These are phyloP conservation scores for Sander lucioperca DNA, from an alignment of 2,113 vertebrate species.

Conservation along the genomic window DNA sequence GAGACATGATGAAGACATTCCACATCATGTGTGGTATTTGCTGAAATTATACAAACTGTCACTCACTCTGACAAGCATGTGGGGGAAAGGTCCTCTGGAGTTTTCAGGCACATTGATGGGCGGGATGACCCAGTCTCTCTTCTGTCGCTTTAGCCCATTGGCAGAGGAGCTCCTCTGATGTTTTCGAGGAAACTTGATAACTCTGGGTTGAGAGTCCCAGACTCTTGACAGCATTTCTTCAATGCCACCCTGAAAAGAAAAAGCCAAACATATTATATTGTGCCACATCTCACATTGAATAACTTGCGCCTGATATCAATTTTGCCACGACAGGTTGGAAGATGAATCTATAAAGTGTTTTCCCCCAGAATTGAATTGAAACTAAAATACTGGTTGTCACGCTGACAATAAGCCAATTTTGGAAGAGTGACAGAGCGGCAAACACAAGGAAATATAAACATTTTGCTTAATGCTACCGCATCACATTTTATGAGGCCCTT, in stretches of 20 bases:
- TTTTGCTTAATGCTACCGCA: conserved; percentile 13
- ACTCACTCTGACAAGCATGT: conserved; percentile 97
- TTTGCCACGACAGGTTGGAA: conserved; percentile 38
- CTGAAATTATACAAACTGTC: conserved; percentile 22
- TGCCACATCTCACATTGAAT: conserved; percentile 10
- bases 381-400: conserved; percentile 48
- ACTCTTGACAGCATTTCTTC: conserved; percentile 82
- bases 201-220: conserved; percentile 83
- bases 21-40: conserved; percentile 17
- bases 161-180: conserved; percentile 81
- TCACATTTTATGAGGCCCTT: conserved; percentile 49
- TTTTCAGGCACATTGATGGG: conserved; percentile 99
- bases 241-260: conserved; percentile 74
- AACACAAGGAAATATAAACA: conserved; percentile 14
- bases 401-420: conserved; percentile 35
- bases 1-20: neutral
- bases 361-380: conserved; percentile 21
- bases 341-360: conserved; percentile 52
- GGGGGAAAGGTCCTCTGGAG: conserved; percentile 95
- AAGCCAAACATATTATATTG: conserved; percentile 30
- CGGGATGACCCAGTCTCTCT: conserved; percentile 98
- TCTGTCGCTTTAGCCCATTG: conserved; percentile 91
- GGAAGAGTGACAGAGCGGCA: conserved; percentile 36
- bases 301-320: conserved; percentile 19
- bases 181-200: conserved; percentile 86